A percentile compares a stretch with the other conserved stretches of the same genome.
Conservation (phyloP, 2,113 vertebrate genomes). For the Pelobates fuscus region DNA sequence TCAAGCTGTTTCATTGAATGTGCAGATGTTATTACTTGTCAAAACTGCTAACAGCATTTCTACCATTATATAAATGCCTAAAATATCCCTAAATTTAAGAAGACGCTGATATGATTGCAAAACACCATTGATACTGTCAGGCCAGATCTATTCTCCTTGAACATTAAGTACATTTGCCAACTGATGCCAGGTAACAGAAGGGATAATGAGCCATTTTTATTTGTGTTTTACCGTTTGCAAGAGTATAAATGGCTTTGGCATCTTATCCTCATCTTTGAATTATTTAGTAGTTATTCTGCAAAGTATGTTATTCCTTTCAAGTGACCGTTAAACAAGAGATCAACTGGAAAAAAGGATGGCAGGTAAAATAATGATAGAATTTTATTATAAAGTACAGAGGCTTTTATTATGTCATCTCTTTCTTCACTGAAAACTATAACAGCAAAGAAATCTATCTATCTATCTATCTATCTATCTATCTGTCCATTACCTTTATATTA, state of each 20-base stretch:
- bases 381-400: no score
- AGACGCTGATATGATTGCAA: no score
- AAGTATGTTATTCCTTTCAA: neutral
- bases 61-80: no score
- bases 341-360: neutral
- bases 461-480: no score
- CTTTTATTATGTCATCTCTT: no score
- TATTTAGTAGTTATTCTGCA: neutral
- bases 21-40: no score
- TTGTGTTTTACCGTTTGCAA: neutral
- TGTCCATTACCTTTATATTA: no score
- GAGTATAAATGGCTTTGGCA: neutral
- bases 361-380: neutral
- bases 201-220: neutral
- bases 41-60: no score
- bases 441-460: no score
- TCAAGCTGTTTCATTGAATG: no score
- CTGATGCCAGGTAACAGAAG: neutral
- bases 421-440: no score
- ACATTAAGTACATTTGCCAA: neutral
- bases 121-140: neutral
- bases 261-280: neutral
- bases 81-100: no score
- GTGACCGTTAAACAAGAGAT: neutral
- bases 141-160: neutral